phyloP scores from a whole-genome alignment of 2,113 vertebrate species.

The Sarotherodon lohbergeri region DNA sequence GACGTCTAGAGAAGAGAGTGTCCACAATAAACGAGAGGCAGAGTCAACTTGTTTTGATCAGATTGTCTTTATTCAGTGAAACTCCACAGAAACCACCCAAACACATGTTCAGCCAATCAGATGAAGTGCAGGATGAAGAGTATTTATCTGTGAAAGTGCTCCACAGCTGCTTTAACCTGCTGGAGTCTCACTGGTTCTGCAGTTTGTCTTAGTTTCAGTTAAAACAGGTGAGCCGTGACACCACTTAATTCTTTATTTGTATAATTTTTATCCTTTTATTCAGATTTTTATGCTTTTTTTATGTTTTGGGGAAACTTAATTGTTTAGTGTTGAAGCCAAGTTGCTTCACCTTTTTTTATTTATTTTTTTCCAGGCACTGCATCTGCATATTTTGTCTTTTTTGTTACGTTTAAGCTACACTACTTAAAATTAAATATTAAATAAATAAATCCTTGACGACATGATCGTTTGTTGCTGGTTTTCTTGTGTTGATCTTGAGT shows the following conservation, averaged over 20 bases:
- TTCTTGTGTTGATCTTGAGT: not conserved
- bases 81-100: not conserved
- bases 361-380: not conserved
- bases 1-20: accelerated
- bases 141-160: not conserved
- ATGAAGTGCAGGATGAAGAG: accelerated
- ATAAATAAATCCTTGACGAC: not conserved
- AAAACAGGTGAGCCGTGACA: not conserved
- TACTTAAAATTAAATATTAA: not conserved
- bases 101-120: not conserved
- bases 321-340: not conserved
- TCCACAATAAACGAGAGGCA: not conserved
- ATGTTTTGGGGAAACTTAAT: not conserved
- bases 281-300: not conserved
- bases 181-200: conserved; percentile 41
- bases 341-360: not conserved
- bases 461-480: not conserved
- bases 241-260: not conserved
- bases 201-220: not conserved
- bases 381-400: not conserved
- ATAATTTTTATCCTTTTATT: not conserved
- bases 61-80: conserved; percentile 69
- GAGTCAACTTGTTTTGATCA: not conserved
- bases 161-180: not conserved
- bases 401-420: not conserved